Conservation (phyloP, 2,113 vertebrate genomes). For the Centropus bengalensis region DNA sequence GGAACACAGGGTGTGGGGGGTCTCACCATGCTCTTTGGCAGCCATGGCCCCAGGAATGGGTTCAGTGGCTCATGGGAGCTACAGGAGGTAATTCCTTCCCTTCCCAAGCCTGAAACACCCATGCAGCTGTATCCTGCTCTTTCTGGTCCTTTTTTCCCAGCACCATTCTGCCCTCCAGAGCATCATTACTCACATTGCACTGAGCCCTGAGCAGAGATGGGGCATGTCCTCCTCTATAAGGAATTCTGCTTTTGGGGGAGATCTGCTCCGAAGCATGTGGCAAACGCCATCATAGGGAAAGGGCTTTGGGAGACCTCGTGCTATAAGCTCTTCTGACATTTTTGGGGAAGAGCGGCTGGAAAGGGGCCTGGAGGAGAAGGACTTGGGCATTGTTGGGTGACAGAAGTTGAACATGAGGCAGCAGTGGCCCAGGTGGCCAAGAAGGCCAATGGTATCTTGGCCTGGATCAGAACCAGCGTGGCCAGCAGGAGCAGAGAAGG, state of each 20-base stretch:
- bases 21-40: background rate
- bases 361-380: too few relatives aligned
- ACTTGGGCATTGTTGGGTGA: too few relatives aligned
- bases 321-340: background rate
- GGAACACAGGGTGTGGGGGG: background rate
- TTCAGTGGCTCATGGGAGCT: background rate
- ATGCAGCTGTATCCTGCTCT: background rate
- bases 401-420: too few relatives aligned
- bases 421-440: too few relatives aligned
- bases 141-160: background rate
- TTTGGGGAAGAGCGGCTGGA: too few relatives aligned
- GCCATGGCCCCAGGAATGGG: background rate
- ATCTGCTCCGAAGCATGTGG: rapidly evolving
- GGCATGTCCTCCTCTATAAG: background rate
- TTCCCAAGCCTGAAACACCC: background rate
- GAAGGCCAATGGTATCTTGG: too few relatives aligned
- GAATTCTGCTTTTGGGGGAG: background rate
- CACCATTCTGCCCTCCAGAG: rapidly evolving
- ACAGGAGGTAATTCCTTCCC: background rate
- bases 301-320: background rate
- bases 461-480: too few relatives aligned
- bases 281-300: background rate
- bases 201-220: background rate
- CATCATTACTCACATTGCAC: background rate
- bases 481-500: too few relatives aligned